These are phyloP conservation scores for Epirrita christyi DNA, from an alignment of 2,888 invertebrate species.

Conservation along the genomic window DNA sequence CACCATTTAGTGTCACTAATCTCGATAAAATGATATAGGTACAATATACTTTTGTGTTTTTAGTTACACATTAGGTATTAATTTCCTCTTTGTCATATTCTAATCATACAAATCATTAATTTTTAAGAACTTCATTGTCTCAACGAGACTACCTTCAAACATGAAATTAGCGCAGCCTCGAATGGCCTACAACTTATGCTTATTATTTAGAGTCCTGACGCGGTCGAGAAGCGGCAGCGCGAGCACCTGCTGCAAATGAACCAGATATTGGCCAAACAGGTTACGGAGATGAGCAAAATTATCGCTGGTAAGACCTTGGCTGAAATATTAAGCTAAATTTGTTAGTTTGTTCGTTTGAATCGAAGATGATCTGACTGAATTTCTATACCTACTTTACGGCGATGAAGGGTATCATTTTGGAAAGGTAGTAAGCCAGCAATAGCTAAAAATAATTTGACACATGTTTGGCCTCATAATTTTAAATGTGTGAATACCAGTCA, in stretches of 20 bases:
- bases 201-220: conserved; percentile 87
- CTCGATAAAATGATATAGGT: no score
- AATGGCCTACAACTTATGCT: conserved; percentile 73
- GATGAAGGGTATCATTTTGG: background rate
- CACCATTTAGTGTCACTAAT: no score
- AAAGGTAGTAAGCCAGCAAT: background rate
- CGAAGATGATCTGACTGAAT: conserved; percentile 22
- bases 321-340: conserved; percentile 21
- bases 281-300: conserved; percentile 97
- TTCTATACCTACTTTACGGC: background rate
- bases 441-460: no score
- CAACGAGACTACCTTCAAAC: conserved; percentile 44
- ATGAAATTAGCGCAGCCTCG: conserved; percentile 63
- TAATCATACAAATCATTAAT: conserved; percentile 13
- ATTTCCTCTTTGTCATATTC: conserved; percentile 14
- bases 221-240: conserved; percentile 93
- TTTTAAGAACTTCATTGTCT: background rate
- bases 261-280: conserved; percentile 96
- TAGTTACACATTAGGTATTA: conserved; percentile 34
- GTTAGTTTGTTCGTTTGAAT: conserved; percentile 28
- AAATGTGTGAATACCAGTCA: background rate
- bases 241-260: conserved; percentile 95
- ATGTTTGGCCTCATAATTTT: no score
- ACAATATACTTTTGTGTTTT: conserved; percentile 43
- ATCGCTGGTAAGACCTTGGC: conserved; percentile 91